These are phyloP conservation scores for Dendrolimus houi DNA, from an alignment of 2,888 invertebrate genomes.

Conservation along the genomic window DNA sequence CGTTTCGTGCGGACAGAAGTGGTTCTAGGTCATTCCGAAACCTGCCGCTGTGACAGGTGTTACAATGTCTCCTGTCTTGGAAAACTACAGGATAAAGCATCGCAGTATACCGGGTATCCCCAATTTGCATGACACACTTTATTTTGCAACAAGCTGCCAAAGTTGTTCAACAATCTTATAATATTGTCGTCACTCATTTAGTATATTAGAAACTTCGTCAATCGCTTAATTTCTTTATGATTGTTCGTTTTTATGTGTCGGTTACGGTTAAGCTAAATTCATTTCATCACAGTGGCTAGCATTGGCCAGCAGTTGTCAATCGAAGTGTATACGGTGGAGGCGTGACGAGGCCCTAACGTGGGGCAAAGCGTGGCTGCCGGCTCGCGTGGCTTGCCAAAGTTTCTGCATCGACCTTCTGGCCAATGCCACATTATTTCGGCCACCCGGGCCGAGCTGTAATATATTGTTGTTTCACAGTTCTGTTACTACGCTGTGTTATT, in stretches of 20 bases:
- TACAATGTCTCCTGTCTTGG: too few species aligned
- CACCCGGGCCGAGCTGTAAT: conserved; percentile 28
- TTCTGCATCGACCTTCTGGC: conserved; percentile 72
- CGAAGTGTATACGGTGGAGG: conserved; percentile 1
- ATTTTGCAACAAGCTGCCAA: neutral
- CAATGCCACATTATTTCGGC: conserved; percentile 64
- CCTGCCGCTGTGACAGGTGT: conserved; percentile 19
- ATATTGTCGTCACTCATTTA: neutral
- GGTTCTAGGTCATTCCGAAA: conserved; percentile 49
- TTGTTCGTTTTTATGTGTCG: neutral
- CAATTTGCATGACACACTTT: neutral
- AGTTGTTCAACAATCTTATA: neutral
- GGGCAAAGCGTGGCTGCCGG: conserved; percentile 35
- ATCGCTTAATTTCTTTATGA: neutral
- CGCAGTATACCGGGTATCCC: too few species aligned
- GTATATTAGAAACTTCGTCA: neutral
- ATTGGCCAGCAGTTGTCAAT: neutral
- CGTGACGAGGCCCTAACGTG: conserved; percentile 23
- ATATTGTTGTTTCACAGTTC: conserved; percentile 13
- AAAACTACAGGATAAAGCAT: too few species aligned
- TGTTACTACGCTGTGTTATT: conserved; percentile 26
- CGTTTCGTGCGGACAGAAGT: conserved; percentile 30
- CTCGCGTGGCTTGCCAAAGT: conserved; percentile 76
- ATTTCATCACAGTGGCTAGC: neutral
- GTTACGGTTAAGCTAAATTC: neutral